A percentile compares a stretch with the other conserved stretches of the same genome.
phyloP scores from a whole-genome alignment of 2,888 invertebrate species.

The Lomographa bimaculata region DNA sequence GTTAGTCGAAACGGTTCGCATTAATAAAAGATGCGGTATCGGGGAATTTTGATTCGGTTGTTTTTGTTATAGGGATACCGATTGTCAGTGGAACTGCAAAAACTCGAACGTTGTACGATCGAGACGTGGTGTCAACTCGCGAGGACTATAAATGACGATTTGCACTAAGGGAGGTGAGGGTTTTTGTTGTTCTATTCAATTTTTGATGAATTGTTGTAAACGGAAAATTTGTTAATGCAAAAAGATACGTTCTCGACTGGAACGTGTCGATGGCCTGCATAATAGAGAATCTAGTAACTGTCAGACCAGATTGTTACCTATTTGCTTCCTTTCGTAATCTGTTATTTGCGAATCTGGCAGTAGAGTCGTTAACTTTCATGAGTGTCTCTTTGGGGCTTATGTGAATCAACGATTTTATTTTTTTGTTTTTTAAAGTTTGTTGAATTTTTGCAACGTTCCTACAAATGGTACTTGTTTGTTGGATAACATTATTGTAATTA shows the following conservation, averaged over 20 bases:
- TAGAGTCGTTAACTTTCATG: no score
- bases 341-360: no score
- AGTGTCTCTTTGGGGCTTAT: no score
- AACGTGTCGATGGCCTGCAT: background rate
- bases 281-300: no score
- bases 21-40: constrained; percentile 78
- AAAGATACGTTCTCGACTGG: background rate
- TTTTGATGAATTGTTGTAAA: constrained; percentile 11
- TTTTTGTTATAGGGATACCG: constrained; percentile 65
- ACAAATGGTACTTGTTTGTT: no score
- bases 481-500: no score
- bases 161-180: constrained; percentile 40
- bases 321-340: no score
- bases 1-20: constrained; percentile 73
- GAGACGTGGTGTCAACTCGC: constrained; percentile 67
- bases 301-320: no score
- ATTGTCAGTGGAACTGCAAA: constrained; percentile 63
- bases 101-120: constrained; percentile 58
- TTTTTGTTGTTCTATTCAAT: constrained; percentile 23
- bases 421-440: no score
- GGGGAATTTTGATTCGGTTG: constrained; percentile 79
- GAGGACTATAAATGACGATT: constrained; percentile 54
- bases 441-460: no score
- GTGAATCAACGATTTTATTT: no score
- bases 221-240: constrained; percentile 11